Conservation (phyloP, 2,113 vertebrate species). For the Spea multiplicata region DNA sequence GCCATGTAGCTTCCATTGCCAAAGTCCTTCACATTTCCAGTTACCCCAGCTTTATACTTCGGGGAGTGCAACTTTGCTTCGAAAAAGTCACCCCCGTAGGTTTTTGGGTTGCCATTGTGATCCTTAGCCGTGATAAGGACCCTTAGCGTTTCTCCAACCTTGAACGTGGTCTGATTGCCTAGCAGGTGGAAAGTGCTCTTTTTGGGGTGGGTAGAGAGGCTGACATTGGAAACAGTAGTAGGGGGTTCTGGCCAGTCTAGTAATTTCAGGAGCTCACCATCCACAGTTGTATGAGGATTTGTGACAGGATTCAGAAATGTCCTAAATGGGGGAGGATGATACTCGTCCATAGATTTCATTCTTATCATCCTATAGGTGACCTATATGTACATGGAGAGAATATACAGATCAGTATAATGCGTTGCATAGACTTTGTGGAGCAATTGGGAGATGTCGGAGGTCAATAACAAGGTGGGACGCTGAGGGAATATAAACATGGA, state of each 20-base stretch:
- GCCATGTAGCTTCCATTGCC: slow-evolving; percentile 1
- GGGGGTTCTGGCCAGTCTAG: neutral
- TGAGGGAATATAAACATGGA: no score
- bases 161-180: neutral
- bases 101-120: neutral
- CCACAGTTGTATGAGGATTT: neutral
- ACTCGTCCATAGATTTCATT: neutral
- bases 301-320: neutral
- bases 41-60: slow-evolving; percentile 7
- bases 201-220: neutral
- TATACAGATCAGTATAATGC: no score
- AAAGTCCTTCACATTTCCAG: neutral
- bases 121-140: slow-evolving; percentile 5
- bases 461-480: no score
- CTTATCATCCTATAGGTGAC: neutral
- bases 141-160: neutral
- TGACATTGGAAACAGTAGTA: no score
- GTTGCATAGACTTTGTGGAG: no score
- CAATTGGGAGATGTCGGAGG: no score
- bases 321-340: neutral
- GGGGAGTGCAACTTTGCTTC: slow-evolving; percentile 13
- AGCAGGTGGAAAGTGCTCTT: neutral
- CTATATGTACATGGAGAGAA: neutral
- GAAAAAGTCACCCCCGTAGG: neutral
- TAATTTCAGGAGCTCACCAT: neutral